Conservation (phyloP, 23 tunicate species). For the Ciona savignyi region DNA sequence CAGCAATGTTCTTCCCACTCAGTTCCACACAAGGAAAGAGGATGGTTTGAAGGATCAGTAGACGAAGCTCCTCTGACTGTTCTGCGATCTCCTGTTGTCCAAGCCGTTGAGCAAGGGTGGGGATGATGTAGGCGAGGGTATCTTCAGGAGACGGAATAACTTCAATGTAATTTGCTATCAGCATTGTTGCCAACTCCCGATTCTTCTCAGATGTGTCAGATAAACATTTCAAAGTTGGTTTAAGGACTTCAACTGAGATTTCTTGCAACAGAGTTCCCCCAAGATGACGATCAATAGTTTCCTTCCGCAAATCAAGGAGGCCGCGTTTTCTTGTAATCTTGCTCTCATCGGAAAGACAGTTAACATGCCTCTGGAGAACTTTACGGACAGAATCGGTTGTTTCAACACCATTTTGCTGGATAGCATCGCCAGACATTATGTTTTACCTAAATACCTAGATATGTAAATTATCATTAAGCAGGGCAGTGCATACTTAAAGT, state of each 20-base stretch:
- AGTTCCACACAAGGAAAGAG: slow-evolving; percentile 42
- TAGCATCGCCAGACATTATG: slow-evolving; percentile 39
- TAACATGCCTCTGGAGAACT: slow-evolving; percentile 74
- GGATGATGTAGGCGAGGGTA: slow-evolving; percentile 43
- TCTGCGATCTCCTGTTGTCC: slow-evolving; percentile 85
- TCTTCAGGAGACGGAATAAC: slow-evolving; percentile 63
- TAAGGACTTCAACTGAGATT: slow-evolving; percentile 47
- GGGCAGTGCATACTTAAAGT: slow-evolving; percentile 1
- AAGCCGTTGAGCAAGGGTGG: slow-evolving; percentile 62
- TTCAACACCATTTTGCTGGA: slow-evolving; percentile 9
- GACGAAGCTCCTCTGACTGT: slow-evolving; percentile 76
- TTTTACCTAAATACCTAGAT: background rate
- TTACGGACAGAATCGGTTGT: slow-evolving; percentile 64
- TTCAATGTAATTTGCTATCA: slow-evolving; percentile 51
- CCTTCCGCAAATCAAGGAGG: slow-evolving; percentile 61
- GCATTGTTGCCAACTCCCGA: slow-evolving; percentile 58
- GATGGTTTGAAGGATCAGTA: slow-evolving; percentile 31
- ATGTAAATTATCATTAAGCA: too few species aligned
- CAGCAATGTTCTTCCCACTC: slow-evolving; percentile 70
- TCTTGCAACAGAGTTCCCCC: slow-evolving; percentile 82
- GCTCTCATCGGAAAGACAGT: slow-evolving; percentile 76
- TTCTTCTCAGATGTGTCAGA: slow-evolving; percentile 84
- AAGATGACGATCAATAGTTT: slow-evolving; percentile 61
- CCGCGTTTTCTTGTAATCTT: slow-evolving; percentile 77
- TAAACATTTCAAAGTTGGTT: slow-evolving; percentile 80